Conservation (phyloP, 2,113 vertebrate genomes). For the Rhinoptilus africanus region DNA sequence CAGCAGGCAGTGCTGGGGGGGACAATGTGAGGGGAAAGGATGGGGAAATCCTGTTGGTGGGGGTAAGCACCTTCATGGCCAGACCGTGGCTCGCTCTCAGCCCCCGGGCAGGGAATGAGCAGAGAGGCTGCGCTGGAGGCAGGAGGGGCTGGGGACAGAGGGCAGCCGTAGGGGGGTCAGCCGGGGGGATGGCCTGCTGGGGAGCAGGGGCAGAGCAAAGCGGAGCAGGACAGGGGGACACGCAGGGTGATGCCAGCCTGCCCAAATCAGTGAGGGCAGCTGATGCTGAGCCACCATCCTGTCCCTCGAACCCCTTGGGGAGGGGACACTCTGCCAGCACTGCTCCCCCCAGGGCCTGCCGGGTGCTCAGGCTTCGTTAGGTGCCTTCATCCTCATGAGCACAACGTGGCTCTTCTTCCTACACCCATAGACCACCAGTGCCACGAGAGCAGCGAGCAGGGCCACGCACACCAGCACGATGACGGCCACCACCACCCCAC, state of each 20-base stretch:
- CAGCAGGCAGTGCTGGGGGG: background rate
- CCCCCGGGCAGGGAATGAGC: accelerated
- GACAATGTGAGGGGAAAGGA: background rate
- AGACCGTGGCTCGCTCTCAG: background rate
- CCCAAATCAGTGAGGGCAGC: background rate
- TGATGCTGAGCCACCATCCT: background rate
- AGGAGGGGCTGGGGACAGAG: background rate
- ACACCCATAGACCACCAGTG: slow-evolving; percentile 64
- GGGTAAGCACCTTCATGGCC: background rate
- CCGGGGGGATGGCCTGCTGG: background rate
- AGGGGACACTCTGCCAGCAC: background rate
- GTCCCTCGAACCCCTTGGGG: background rate
- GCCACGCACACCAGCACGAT: slow-evolving; percentile 71
- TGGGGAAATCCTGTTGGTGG: background rate
- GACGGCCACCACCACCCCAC: slow-evolving; percentile 67
- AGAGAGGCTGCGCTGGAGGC: background rate
- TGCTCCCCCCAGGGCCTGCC: background rate
- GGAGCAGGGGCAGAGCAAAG: background rate
- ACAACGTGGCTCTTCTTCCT: slow-evolving; percentile 64
- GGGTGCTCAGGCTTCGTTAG: slow-evolving; percentile 36
- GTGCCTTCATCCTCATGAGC: slow-evolving; percentile 72
- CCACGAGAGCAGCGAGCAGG: slow-evolving; percentile 64
- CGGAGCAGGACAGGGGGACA: background rate
- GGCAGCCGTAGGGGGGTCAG: background rate
- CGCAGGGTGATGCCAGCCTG: background rate